phyloP scores from a whole-genome alignment of 2,888 invertebrate species.

The Pachydiplax longipennis region DNA sequence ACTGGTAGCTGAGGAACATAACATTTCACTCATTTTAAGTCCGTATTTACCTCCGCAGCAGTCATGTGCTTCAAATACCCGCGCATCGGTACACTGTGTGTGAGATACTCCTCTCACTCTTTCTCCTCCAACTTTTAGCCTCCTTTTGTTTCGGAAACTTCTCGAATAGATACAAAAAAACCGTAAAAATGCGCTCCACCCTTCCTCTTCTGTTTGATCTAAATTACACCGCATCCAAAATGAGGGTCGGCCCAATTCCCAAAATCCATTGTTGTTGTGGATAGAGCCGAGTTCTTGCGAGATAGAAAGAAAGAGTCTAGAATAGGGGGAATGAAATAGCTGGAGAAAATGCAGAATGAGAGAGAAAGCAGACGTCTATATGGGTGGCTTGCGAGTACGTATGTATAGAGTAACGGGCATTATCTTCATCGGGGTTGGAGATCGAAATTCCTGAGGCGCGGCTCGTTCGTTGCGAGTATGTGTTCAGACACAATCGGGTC shows the following conservation, averaged over 20 bases:
- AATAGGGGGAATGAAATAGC: not conserved
- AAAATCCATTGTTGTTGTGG: not conserved
- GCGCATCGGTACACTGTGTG: not conserved
- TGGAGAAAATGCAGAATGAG: not conserved
- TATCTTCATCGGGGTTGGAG: not conserved
- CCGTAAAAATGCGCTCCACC: not conserved
- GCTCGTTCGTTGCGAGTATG: not conserved
- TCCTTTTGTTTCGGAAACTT: not conserved
- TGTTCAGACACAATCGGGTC: not conserved
- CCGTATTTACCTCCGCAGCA: too few relatives aligned
- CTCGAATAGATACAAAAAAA: not conserved
- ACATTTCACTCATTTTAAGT: too few relatives aligned
- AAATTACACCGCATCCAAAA: conserved; percentile 28
- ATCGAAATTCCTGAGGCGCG: not conserved
- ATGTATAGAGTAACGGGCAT: not conserved
- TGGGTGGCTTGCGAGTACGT: not conserved
- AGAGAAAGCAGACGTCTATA: not conserved
- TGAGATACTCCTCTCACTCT: not conserved
- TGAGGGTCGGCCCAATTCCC: not conserved
- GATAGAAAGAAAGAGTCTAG: not conserved
- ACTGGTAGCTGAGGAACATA: too few relatives aligned
- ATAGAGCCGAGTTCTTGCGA: not conserved
- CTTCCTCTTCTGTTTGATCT: conserved; percentile 11
- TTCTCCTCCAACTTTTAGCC: not conserved
- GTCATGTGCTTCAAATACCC: not conserved